Evolutionary conservation across 2,888 invertebrate species (phyloP), one percentile per base, ranked within the genome.

Genomic region (Conus canariensis): DNA sequence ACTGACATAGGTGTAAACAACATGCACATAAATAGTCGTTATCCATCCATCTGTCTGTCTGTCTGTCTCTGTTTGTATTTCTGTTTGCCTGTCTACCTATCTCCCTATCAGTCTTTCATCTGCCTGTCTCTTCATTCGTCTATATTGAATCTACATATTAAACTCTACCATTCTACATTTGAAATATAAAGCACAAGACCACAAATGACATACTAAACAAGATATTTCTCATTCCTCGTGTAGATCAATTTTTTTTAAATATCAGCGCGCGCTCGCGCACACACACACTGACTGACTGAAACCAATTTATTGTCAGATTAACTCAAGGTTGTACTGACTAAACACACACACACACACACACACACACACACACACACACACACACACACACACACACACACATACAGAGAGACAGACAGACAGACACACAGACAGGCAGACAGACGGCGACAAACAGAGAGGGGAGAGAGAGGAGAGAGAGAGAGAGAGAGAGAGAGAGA

Each of bases 401-500:
- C 70, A 70, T 8, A 70, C 70, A 70, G 19, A 70, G 19, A 70
- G 19, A 70, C 70, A 70, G 19, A 70, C 70, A 70, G 19, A 70
- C 70, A 70, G 19, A 70, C 70, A 70, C 0, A 70, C 70, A 22
- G 19, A 70, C 70, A 70, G 16, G 3, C 70, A 3, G 70, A 70
- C 16, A 22, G 70, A 70, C 16, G 22, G 70, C 4, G 70, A 70
- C 16, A 70, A 19, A 70, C 16, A 70, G 6, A 70, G 70, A 70
- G 8, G 7, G 70, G 7, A 9, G n/a, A n/a, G n/a, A n/a, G n/a
- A n/a, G n/a, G n/a, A 70, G 70, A 70, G 70, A 70, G 70, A 70
- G 70, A 70, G 70, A 70, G 70, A 70, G 70, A 70, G 70, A 70
- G 70, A n/a, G n/a, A n/a, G 60, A 64, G 60, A 64, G 60, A 64